A percentile compares a stretch with the other conserved stretches of the same genome.
Evolutionary conservation across 2,797 vertebrate species (phyloP).

Genomic region (Clarias laeviceps): DNA sequence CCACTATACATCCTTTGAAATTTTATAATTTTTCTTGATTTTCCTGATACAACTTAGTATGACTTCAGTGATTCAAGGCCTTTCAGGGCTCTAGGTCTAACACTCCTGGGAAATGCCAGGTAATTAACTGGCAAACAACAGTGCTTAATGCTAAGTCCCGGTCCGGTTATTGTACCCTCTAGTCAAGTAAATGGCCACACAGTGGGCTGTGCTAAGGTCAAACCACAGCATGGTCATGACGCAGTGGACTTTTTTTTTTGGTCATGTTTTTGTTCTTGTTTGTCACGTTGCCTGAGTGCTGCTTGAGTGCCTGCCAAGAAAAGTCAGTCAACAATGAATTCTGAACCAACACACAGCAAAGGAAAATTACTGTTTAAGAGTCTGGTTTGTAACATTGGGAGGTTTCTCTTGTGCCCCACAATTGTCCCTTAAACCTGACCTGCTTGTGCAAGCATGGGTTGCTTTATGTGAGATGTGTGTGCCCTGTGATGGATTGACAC

Average conservation of each 20-base stretch:
- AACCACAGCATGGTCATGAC: not conserved
- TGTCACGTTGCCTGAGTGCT: not conserved
- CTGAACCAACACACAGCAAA: not conserved
- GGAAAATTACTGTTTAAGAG: not conserved
- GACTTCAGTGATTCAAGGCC: not conserved
- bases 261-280: conserved; percentile 10
- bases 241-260: not conserved
- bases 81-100: not conserved
- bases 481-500: too few relatives aligned
- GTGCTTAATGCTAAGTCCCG: not conserved
- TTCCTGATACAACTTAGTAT: not conserved
- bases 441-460: not conserved
- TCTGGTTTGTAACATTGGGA: not conserved
- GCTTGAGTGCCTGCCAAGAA: conserved; percentile 12
- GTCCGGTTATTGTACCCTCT: not conserved
- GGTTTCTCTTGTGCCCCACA: not conserved
- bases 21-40: not conserved
- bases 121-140: conserved; percentile 17
- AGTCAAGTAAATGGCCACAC: not conserved
- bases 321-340: not conserved
- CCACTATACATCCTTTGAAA: not conserved
- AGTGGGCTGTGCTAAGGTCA: conserved; percentile 12
- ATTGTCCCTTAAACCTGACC: not conserved
- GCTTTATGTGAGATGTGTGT: not conserved
- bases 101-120: not conserved